Base-by-base conservation (phyloP, 1,140 invertebrate species). In the Tribolium madens region DNA sequence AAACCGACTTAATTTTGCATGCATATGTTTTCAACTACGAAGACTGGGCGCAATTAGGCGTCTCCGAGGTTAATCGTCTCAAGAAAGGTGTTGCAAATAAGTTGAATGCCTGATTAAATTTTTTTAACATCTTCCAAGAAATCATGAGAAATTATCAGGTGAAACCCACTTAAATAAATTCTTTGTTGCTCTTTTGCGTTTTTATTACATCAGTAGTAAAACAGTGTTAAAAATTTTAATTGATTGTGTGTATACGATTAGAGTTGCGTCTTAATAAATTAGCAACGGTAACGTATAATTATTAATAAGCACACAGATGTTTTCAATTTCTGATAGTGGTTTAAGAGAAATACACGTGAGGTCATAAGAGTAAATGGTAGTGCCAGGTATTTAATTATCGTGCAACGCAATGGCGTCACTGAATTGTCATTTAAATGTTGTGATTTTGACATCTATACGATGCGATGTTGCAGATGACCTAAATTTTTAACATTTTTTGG, bases 401-500 rank as follows among this genome's bases (percentile, higher is more conserved):
- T 64, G 26, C 26, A 13, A 33, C 17, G 17, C 36, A 42, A 42
- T 57, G 57, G 14, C 57, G 57, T 31, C 57, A 64, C n/a, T 12
- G 26, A 64, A 64, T 64, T 64, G 26, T 64, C 57, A 64, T 64
- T 64, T 64, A 33, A 31, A 64, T 64, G 14, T 33, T 31, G 57
- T 3, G 26, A 64, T 64, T 64, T 64, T 33, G 26, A 64, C 26
- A 33, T 31, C 7, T 64, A 42, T 42, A 31, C 26, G 14, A 12
- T 33, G 17, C 21, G 6, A 33, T 64, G 3, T 64, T 64, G 14
- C 6, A 57, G 36, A 42, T 42, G 36, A 42, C 36, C 36, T 42
- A 42, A 42, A 42, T 42, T 42, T 42, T 42, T 42, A 10, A 42
- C 36, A 42, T 42, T 42, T 42, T 42, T 42, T n/a, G 36, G 3